Conservation (phyloP, 2,797 vertebrate species). For the Sebastiscus tertius region DNA sequence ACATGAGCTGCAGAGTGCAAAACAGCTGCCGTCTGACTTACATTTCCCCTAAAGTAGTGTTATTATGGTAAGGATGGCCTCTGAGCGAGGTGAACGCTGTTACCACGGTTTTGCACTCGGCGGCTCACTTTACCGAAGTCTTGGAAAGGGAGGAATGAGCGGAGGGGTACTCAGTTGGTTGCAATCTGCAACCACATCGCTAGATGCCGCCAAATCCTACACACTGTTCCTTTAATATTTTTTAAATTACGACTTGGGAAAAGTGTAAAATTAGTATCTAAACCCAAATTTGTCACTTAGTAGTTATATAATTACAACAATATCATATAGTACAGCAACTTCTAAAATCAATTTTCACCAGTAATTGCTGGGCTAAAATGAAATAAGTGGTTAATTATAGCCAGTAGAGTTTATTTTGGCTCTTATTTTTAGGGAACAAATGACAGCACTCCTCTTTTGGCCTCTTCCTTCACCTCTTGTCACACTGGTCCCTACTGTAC, state of each 20-base stretch:
- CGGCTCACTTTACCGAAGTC: too few relatives aligned
- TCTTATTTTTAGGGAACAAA: neutral
- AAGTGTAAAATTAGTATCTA: neutral
- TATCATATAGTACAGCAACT: neutral
- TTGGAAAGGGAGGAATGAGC: too few relatives aligned
- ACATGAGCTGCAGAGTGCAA: too few relatives aligned
- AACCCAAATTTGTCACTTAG: neutral
- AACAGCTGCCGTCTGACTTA: too few relatives aligned
- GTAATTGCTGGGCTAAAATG: neutral
- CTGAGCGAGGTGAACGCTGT: too few relatives aligned
- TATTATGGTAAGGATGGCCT: too few relatives aligned
- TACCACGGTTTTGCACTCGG: too few relatives aligned
- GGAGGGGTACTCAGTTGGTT: too few relatives aligned
- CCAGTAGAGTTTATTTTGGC: neutral
- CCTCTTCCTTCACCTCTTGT: constrained; percentile 26
- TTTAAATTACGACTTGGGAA: neutral
- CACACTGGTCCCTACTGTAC: constrained; percentile 56
- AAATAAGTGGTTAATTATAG: neutral
- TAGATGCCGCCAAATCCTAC: too few relatives aligned
- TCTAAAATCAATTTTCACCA: neutral
- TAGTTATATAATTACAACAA: neutral
- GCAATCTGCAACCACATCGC: too few relatives aligned
- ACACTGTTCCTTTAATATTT: neutral
- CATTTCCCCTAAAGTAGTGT: too few relatives aligned
- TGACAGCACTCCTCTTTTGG: neutral